Conservation (phyloP, 1,140 invertebrate species). For the Cotesia chilonis region DNA sequence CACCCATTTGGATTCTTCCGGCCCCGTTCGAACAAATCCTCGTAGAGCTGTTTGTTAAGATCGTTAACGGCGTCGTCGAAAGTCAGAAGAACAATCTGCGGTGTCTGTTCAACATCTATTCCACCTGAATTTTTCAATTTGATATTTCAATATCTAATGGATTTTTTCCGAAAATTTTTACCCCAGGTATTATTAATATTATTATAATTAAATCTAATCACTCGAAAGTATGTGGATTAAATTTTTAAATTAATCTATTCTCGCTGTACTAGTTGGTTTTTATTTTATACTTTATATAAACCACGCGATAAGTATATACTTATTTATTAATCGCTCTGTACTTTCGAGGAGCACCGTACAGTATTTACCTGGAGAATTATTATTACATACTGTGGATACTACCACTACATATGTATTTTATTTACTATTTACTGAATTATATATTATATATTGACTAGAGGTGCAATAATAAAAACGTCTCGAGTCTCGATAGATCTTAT, state of each 20-base stretch:
- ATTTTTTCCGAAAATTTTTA: slow-evolving; percentile 2
- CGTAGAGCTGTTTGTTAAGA: slow-evolving; percentile 89
- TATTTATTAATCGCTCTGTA: no score
- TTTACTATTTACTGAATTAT: no score
- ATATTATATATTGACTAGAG: neutral
- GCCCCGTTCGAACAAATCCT: slow-evolving; percentile 89
- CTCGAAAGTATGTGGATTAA: neutral
- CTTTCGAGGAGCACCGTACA: no score
- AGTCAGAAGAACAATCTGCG: slow-evolving; percentile 90
- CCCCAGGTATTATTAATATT: neutral
- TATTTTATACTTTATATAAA: no score
- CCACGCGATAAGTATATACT: no score
- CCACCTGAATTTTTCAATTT: slow-evolving; percentile 69
- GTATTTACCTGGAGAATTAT: no score
- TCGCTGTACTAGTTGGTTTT: no score
- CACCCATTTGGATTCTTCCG: slow-evolving; percentile 94
- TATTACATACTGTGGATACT: no score
- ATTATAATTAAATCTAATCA: neutral
- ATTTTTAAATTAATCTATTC: neutral
- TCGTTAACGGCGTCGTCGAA: slow-evolving; percentile 96
- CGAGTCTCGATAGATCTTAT: slow-evolving; percentile 1
- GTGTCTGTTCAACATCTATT: slow-evolving; percentile 80
- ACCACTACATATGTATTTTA: no score
- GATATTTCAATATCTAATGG: neutral
- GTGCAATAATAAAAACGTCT: slow-evolving; percentile 15